Percentiles rank a stretch among this genome's conserved stretches.
phyloP scores from a whole-genome alignment of 2,113 vertebrate genomes.

The Junco hyemalis region DNA sequence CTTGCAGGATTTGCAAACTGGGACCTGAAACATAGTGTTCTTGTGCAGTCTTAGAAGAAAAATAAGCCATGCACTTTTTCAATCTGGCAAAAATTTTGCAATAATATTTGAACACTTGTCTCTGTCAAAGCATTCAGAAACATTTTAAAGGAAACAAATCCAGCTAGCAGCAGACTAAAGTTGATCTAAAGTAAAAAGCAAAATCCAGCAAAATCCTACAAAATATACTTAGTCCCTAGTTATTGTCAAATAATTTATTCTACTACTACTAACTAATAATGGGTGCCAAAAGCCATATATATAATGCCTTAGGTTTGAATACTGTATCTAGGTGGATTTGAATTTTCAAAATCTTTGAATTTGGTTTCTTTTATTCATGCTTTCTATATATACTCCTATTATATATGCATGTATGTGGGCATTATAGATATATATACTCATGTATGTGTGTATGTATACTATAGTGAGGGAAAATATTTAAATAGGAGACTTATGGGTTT shows the following conservation, averaged over 20 bases:
- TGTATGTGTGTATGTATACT: neutral
- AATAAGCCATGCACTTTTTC: slow-evolving; percentile 61
- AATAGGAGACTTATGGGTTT: neutral
- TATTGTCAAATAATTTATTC: slow-evolving; percentile 66
- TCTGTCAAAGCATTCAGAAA: slow-evolving; percentile 66
- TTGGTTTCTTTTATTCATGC: neutral
- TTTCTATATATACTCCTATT: neutral
- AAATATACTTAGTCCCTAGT: neutral
- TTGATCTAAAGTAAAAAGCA: slow-evolving; percentile 54
- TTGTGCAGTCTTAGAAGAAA: slow-evolving; percentile 55
- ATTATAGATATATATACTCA: neutral
- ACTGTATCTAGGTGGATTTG: neutral
- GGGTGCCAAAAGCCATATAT: neutral
- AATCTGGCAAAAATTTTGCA: slow-evolving; percentile 67
- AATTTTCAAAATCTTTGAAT: neutral
- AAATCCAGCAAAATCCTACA: slow-evolving; percentile 14
- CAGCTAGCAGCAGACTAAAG: slow-evolving; percentile 43
- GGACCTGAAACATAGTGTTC: slow-evolving; percentile 38
- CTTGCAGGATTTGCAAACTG: slow-evolving; percentile 23
- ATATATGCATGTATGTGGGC: neutral
- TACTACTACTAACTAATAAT: slow-evolving; percentile 15
- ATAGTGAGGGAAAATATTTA: neutral
- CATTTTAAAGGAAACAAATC: slow-evolving; percentile 66
- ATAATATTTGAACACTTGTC: slow-evolving; percentile 35
- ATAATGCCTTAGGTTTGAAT: neutral